These are phyloP conservation scores for Hermatobates lingyangjiaoensis DNA, from an alignment of 1,140 invertebrate species.

Conservation along the genomic window DNA sequence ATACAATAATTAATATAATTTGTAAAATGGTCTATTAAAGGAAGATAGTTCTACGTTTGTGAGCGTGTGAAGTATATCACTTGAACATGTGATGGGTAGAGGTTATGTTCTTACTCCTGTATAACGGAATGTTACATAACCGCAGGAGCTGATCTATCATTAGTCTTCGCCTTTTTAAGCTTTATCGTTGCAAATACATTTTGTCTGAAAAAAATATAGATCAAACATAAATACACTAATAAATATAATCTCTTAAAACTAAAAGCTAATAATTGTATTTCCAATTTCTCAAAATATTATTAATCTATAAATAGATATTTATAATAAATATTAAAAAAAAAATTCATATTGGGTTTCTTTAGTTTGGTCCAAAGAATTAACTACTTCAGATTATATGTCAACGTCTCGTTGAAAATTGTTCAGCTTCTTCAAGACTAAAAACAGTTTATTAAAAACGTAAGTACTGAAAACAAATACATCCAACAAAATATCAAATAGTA, in stretches of 20 bases:
- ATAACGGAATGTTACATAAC: conserved; percentile 23
- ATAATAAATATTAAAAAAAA: neutral
- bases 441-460: no score
- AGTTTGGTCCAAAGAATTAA: neutral
- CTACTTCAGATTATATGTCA: neutral
- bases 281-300: neutral
- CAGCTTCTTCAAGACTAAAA: no score
- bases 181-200: conserved; percentile 72
- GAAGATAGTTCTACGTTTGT: no score
- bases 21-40: no score
- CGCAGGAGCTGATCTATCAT: conserved; percentile 60
- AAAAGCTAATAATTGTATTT: neutral
- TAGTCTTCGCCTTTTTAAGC: conserved; percentile 64
- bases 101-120: neutral
- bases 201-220: conserved; percentile 36
- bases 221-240: neutral
- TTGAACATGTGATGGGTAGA: neutral
- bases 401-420: no score
- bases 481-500: no score
- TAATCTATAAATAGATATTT: neutral
- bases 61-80: no score
- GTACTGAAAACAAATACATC: no score
- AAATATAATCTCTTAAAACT: neutral
- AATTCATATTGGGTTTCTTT: neutral
- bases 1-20: no score